Evolutionary conservation across 2,888 invertebrate species (phyloP).

Genomic region (Amphipoea oculea): DNA sequence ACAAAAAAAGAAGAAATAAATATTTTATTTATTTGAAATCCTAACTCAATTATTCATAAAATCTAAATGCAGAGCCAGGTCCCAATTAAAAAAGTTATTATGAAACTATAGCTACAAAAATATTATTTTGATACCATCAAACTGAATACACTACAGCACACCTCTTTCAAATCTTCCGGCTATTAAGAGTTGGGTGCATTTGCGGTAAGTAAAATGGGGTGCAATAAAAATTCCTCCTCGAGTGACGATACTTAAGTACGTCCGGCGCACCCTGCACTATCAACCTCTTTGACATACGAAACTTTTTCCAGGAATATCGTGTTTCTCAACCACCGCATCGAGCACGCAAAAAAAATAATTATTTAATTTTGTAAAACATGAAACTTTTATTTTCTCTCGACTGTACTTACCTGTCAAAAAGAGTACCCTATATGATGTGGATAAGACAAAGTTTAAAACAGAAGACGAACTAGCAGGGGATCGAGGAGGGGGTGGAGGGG

Average conservation of each 20-base stretch:
- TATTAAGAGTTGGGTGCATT: background rate
- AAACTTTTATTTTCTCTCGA: too few relatives aligned
- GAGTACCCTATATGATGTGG: too few relatives aligned
- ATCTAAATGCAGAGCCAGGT: background rate
- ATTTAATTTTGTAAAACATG: too few relatives aligned
- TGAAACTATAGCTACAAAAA: background rate
- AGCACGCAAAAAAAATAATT: too few relatives aligned
- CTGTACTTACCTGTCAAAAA: too few relatives aligned
- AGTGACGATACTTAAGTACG: background rate
- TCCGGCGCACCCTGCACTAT: background rate
- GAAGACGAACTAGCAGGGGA: too few relatives aligned
- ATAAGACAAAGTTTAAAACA: too few relatives aligned
- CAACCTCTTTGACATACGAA: background rate
- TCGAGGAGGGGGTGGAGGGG: too few relatives aligned
- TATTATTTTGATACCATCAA: background rate
- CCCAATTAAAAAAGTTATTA: background rate
- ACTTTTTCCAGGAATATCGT: background rate
- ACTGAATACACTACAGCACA: background rate
- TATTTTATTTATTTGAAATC: background rate
- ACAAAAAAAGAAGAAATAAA: background rate
- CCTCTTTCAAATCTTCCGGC: background rate
- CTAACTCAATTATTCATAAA: background rate
- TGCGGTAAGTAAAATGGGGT: slow-evolving; percentile 13
- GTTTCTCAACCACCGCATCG: too few relatives aligned
- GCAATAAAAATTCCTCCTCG: background rate